Evolutionary conservation across 2,888 invertebrate genomes (phyloP).

Genomic region (Tuberolachnus salignus): DNA sequence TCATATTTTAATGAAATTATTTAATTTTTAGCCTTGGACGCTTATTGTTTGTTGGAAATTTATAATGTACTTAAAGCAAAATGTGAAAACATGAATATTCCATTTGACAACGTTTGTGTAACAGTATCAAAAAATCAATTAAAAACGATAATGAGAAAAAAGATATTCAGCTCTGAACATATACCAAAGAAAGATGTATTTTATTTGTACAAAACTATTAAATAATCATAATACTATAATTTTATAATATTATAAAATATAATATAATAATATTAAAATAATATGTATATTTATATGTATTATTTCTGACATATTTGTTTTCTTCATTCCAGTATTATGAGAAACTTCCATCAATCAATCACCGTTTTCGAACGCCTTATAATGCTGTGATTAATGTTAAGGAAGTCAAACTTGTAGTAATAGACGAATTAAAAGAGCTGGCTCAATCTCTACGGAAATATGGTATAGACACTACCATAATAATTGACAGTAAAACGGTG

Average conservation of each 20-base stretch:
- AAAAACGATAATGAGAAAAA: slow-evolving; percentile 22
- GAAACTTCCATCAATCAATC: slow-evolving; percentile 36
- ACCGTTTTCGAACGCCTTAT: background rate
- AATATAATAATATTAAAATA: too few species aligned
- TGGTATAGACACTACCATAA: slow-evolving; percentile 69
- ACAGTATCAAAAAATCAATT: background rate
- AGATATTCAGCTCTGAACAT: slow-evolving; percentile 13
- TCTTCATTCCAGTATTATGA: slow-evolving; percentile 7
- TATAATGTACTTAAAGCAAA: slow-evolving; percentile 33
- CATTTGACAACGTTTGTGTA: slow-evolving; percentile 44
- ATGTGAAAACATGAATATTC: slow-evolving; percentile 19
- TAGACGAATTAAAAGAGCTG: slow-evolving; percentile 68
- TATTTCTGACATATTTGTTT: background rate
- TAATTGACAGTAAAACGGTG: slow-evolving; percentile 62
- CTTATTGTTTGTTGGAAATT: slow-evolving; percentile 82
- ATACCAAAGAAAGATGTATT: background rate
- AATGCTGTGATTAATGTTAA: slow-evolving; percentile 25
- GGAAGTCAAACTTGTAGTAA: slow-evolving; percentile 35
- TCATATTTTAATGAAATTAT: too few species aligned
- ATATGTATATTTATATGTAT: too few species aligned
- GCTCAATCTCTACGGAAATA: slow-evolving; percentile 70
- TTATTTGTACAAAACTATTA: background rate
- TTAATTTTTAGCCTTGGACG: slow-evolving; percentile 75
- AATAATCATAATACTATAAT: background rate
- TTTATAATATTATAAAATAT: too few species aligned